Percentiles rank a stretch among this genome's conserved stretches.
Conservation (phyloP, 1,140 invertebrate genomes). For the Trichogramma pretiosum region DNA sequence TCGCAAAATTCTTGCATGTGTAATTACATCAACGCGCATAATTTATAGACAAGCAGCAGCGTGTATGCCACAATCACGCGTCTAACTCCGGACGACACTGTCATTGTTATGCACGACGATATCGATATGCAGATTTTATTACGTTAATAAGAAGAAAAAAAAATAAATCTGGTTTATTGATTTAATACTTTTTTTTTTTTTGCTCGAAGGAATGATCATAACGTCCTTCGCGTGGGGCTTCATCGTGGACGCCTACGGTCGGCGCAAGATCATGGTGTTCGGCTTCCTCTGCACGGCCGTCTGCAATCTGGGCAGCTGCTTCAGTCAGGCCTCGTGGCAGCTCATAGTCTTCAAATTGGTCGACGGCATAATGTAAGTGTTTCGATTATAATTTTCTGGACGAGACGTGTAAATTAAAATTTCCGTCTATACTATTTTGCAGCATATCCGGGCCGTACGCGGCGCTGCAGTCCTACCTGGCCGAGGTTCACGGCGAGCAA, state of each 20-base stretch:
- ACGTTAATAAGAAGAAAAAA: too few relatives aligned
- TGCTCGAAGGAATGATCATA: constrained; percentile 49
- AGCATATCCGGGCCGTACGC: constrained; percentile 68
- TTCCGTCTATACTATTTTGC: constrained; percentile 7
- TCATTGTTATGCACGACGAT: too few relatives aligned
- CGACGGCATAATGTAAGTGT: constrained; percentile 50
- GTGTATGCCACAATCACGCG: too few relatives aligned
- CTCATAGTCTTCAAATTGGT: constrained; percentile 50
- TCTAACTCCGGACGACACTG: too few relatives aligned
- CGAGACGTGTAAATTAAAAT: background rate
- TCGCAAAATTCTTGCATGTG: too few relatives aligned
- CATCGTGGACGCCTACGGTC: constrained; percentile 58
- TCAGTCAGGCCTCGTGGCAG: constrained; percentile 46
- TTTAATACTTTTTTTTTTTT: background rate
- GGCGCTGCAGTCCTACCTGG: constrained; percentile 61
- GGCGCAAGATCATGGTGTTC: constrained; percentile 46
- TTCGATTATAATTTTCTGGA: too few relatives aligned
- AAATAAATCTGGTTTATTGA: too few relatives aligned
- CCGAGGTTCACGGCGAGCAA: constrained; percentile 58
- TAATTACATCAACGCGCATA: too few relatives aligned
- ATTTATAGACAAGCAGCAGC: too few relatives aligned
- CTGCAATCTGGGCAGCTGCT: constrained; percentile 43
- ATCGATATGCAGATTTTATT: too few relatives aligned
- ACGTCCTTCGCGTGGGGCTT: constrained; percentile 59
- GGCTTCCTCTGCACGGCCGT: constrained; percentile 48